phyloP scores from a whole-genome alignment of 2,113 vertebrate genomes.

The Corythoichthys intestinalis region DNA sequence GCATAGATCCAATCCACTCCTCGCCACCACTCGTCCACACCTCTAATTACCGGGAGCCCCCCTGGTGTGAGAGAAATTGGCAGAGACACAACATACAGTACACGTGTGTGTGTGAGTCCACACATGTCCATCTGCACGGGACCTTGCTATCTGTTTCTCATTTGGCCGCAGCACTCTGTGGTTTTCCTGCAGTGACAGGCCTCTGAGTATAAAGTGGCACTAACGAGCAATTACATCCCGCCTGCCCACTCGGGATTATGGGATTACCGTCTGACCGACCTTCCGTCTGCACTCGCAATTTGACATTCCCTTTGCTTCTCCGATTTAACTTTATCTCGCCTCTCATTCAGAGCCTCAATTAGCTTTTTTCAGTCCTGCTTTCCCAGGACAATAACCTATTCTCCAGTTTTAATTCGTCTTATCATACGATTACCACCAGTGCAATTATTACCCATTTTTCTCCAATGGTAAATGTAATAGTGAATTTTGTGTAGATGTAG shows the following conservation, averaged over 20 bases:
- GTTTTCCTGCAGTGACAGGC: constrained; percentile 64
- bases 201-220: constrained; percentile 67
- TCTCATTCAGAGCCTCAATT: constrained; percentile 32
- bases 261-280: constrained; percentile 64
- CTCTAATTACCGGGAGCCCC: constrained; percentile 31
- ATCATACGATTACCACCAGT: constrained; percentile 9
- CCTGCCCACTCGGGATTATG: constrained; percentile 72
- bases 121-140: constrained; percentile 47
- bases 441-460: constrained; percentile 18
- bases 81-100: constrained; percentile 1
- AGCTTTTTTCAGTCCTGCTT: constrained; percentile 27
- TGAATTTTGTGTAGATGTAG: not conserved
- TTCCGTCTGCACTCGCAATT: constrained; percentile 41
- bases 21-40: constrained; percentile 47
- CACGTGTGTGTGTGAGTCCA: constrained; percentile 27
- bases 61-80: constrained; percentile 9
- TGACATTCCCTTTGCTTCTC: constrained; percentile 32
- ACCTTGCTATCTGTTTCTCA: constrained; percentile 70
- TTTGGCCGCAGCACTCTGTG: constrained; percentile 52
- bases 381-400: constrained; percentile 19
- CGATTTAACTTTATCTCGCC: constrained; percentile 34
- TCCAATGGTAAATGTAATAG: not conserved
- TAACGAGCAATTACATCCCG: constrained; percentile 74
- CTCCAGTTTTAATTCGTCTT: constrained; percentile 30
- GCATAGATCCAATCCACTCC: constrained; percentile 24